Evolutionary conservation across 2,888 invertebrate genomes (phyloP).

Genomic region (Agriotes lineatus): DNA sequence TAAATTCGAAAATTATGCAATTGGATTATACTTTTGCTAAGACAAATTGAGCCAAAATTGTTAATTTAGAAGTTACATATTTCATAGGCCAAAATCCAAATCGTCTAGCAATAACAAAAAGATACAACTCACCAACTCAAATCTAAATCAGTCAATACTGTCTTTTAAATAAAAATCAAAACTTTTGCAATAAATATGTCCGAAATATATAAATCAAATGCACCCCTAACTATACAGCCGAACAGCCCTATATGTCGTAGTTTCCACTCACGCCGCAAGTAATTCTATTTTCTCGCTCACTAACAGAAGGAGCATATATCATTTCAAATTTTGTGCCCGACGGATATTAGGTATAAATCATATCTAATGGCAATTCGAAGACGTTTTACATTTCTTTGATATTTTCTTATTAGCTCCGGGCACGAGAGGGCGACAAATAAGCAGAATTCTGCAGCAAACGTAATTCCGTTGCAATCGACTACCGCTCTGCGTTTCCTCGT

Average conservation of each 20-base stretch:
- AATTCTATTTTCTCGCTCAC: background rate
- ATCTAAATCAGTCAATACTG: too few species aligned
- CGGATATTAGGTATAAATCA: conserved; percentile 16
- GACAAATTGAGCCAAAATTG: too few species aligned
- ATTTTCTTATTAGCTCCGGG: conserved; percentile 6
- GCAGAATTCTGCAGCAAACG: background rate
- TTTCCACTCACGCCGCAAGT: background rate
- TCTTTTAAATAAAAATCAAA: too few species aligned
- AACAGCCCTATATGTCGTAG: background rate
- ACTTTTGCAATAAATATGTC: too few species aligned
- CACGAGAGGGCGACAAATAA: background rate
- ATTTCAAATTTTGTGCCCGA: background rate
- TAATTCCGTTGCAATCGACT: conserved; percentile 1
- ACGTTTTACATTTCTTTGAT: conserved; percentile 15
- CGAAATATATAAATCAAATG: too few species aligned
- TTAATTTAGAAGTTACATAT: too few species aligned
- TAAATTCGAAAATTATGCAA: too few species aligned
- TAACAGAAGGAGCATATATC: background rate
- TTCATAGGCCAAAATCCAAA: too few species aligned
- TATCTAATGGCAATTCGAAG: conserved; percentile 5
- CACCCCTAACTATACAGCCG: background rate
- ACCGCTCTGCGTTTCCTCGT: background rate
- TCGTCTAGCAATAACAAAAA: too few species aligned
- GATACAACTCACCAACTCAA: too few species aligned
- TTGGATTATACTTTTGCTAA: too few species aligned